Conservation (phyloP, 2,888 invertebrate genomes). For the Alsophila aescularia region DNA sequence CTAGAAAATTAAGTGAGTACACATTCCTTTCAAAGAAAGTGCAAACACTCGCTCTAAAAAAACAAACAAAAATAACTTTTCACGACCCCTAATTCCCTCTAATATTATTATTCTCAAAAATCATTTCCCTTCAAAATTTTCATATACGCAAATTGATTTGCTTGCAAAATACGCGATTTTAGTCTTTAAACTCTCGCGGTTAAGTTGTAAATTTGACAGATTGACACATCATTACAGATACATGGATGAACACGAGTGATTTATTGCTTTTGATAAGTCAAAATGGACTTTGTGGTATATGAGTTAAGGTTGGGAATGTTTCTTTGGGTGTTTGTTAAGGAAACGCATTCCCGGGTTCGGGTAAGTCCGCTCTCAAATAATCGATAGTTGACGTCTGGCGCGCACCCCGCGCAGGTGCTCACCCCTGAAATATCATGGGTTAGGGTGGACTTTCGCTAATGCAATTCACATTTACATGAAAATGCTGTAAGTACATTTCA, state of each 20-base stretch:
- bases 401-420: conserved; percentile 66
- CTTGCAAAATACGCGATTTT: conserved; percentile 41
- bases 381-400: conserved; percentile 84
- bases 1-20: neutral
- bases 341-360: conserved; percentile 68
- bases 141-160: conserved; percentile 65
- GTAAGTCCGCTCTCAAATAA: conserved; percentile 81
- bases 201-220: conserved; percentile 54
- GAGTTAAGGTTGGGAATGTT: conserved; percentile 55
- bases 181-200: conserved; percentile 43
- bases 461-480: conserved; percentile 9
- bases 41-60: conserved; percentile 5
- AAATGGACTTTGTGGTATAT: conserved; percentile 48
- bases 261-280: conserved; percentile 49
- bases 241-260: conserved; percentile 66
- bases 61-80: conserved; percentile 31
- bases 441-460: conserved; percentile 44
- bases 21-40: neutral
- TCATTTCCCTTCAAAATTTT: conserved; percentile 64
- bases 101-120: conserved; percentile 60
- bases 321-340: conserved; percentile 53
- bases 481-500: too few relatives aligned
- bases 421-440: conserved; percentile 55
- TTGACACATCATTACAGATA: conserved; percentile 57
- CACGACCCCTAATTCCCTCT: conserved; percentile 45